These are phyloP conservation scores for Amphipyra berbera DNA, from an alignment of 2,888 invertebrate species.

Conservation along the genomic window DNA sequence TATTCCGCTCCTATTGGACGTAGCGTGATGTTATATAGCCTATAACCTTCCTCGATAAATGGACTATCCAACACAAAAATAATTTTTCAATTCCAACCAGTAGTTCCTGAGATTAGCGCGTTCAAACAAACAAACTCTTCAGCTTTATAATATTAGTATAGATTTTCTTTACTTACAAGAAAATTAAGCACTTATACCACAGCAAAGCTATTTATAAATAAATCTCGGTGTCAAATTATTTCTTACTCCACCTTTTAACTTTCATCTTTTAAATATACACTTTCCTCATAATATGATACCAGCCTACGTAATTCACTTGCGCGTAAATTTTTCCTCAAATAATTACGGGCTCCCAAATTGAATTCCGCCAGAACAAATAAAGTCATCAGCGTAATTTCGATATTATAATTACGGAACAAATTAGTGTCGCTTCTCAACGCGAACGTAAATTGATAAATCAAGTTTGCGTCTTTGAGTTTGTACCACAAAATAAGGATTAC, in stretches of 20 bases:
- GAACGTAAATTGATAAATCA: constrained; percentile 29
- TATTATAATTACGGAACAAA: constrained; percentile 35
- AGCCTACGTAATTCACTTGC: constrained; percentile 4
- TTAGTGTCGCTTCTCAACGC: constrained; percentile 16
- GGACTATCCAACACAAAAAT: too few relatives aligned
- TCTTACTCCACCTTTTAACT: not conserved
- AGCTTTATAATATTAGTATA: too few relatives aligned
- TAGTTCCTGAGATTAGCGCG: too few relatives aligned
- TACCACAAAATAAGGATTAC: not conserved
- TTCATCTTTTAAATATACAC: not conserved
- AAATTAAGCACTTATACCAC: too few relatives aligned
- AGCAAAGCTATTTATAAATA: not conserved
- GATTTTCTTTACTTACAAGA: too few relatives aligned
- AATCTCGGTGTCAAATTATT: not conserved
- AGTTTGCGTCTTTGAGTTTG: constrained; percentile 11
- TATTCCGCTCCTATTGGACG: too few relatives aligned
- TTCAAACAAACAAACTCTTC: too few relatives aligned
- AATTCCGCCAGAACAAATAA: constrained; percentile 35
- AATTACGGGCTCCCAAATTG: constrained; percentile 16
- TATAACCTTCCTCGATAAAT: too few relatives aligned
- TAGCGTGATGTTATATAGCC: too few relatives aligned
- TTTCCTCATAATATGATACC: not conserved
- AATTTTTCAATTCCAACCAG: too few relatives aligned
- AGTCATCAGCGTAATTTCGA: constrained; percentile 31
- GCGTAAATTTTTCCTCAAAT: constrained; percentile 15